Evolutionary conservation across 1,140 invertebrate genomes (phyloP), one percentile per base, ranked within the genome.

Genomic region (Brachionus rubens): DNA sequence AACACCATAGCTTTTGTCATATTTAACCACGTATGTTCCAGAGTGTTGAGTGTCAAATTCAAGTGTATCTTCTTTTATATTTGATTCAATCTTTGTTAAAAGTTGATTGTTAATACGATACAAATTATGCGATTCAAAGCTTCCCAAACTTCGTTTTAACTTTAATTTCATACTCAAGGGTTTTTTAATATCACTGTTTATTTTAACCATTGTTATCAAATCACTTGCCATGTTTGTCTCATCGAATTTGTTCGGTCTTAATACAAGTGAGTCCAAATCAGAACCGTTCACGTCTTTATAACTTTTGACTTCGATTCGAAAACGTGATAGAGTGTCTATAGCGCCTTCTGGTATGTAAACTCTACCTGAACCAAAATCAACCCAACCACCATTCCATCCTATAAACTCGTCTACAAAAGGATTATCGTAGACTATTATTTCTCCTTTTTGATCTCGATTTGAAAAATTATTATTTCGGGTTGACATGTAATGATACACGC

Each of bases 391-490:
- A 65, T 65, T 65, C 36, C 59, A 43, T 41, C 59, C 59, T 19
- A 65, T 65, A 65, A 24, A 65, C 24, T 65, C 59, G 24, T 65
- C 59, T 43, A 43, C 21, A 65, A 65, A 65, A 10, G 41, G 36
- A 26, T 65, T 19, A 6, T 65, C 59, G 24, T 65, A 65, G 2
- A 19, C 19, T 43, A 65, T 41, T 43, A 65, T 41, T 21, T 43
- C 10, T n/a, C 59, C 67, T 75, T 70, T 75, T 72, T 85, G 84
- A 75, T 82, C 81, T n/a, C 84, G 62, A 67, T 85, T 85, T 2
- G 81, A 82, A 79, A 84, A 84, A 78, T 84, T 81, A 75, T 85
- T 85, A 77, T 85, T 85, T 14, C 83, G 78, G 0, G 83, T 83
- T 67, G 80, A 81, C 79, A 85, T 82, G 72, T 81, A 84, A 72